Evolutionary conservation across 2,888 invertebrate genomes (phyloP).

Genomic region (Saturnia pavonia): DNA sequence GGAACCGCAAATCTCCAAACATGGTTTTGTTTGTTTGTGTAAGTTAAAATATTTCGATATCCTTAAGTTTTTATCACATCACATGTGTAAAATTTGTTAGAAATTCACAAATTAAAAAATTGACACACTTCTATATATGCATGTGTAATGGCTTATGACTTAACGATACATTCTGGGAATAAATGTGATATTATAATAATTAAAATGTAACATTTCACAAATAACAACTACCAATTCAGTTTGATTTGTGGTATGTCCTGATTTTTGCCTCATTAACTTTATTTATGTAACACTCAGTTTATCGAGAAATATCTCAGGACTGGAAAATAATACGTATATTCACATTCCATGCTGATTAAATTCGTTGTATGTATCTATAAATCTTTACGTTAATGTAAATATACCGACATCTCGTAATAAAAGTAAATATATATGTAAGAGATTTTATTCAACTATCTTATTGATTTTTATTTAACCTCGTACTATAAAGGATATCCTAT

Average conservation of each 20-base stretch:
- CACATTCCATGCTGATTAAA: conserved; percentile 68
- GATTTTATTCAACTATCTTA: not conserved
- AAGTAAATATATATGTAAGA: not conserved
- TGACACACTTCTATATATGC: not conserved
- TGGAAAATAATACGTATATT: conserved; percentile 57
- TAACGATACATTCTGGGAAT: not conserved
- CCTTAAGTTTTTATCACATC: not conserved
- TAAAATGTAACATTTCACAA: conserved; percentile 41
- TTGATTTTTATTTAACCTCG: not conserved
- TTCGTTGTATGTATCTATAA: conserved; percentile 51
- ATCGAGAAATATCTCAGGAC: conserved; percentile 63
- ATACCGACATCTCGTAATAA: not conserved
- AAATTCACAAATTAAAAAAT: not conserved
- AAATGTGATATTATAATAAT: conserved; percentile 34
- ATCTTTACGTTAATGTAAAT: conserved; percentile 34
- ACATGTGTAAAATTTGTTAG: not conserved
- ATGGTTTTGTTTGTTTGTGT: conserved; percentile 28
- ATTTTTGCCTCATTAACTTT: conserved; percentile 72
- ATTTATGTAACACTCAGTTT: conserved; percentile 67
- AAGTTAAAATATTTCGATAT: not conserved
- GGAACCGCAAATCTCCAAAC: conserved; percentile 65
- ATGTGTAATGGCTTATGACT: no score
- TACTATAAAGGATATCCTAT: no score
- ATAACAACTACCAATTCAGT: conserved; percentile 42
- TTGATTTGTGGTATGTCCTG: conserved; percentile 51